Conservation (phyloP, 2,113 vertebrate species). For the Galemys pyrenaicus region DNA sequence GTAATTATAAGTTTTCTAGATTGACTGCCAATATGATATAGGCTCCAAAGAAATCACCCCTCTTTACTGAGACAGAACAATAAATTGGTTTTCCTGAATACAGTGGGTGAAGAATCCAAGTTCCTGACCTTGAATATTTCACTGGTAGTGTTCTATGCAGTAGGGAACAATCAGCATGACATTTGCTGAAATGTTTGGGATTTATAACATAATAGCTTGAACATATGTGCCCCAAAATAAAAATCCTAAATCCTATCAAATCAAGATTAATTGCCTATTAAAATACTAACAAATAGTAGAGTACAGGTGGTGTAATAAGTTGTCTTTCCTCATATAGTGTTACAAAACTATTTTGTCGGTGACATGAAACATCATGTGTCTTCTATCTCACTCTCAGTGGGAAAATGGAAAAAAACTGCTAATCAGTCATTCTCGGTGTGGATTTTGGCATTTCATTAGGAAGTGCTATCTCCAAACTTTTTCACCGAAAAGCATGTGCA, state of each 20-base stretch:
- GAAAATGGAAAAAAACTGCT: constrained; percentile 74
- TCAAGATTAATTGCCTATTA: constrained; percentile 90
- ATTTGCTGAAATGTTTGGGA: constrained; percentile 86
- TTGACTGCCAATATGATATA: constrained; percentile 85
- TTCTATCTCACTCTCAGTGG: constrained; percentile 73
- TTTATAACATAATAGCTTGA: constrained; percentile 89
- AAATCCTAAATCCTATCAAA: constrained; percentile 86
- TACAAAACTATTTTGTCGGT: constrained; percentile 55
- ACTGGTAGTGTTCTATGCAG: constrained; percentile 83
- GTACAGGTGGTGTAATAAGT: constrained; percentile 82
- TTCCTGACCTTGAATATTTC: constrained; percentile 88
- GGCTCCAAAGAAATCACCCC: constrained; percentile 83
- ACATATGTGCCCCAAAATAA: constrained; percentile 85
- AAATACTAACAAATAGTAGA: constrained; percentile 76
- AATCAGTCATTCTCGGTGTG: constrained; percentile 56
- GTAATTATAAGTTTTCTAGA: constrained; percentile 77
- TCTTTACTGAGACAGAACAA: constrained; percentile 83
- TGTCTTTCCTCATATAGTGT: constrained; percentile 40
- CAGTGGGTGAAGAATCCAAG: constrained; percentile 87
- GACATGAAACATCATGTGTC: constrained; percentile 49
- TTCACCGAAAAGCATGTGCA: constrained; percentile 52
- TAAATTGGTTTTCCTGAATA: constrained; percentile 85
- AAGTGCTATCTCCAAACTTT: constrained; percentile 43
- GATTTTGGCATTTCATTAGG: constrained; percentile 76
- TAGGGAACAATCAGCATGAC: constrained; percentile 88